Evolutionary conservation across 2,888 invertebrate species (phyloP), one percentile per base, ranked within the genome.

Genomic region (Sarcophaga caerulescens): DNA sequence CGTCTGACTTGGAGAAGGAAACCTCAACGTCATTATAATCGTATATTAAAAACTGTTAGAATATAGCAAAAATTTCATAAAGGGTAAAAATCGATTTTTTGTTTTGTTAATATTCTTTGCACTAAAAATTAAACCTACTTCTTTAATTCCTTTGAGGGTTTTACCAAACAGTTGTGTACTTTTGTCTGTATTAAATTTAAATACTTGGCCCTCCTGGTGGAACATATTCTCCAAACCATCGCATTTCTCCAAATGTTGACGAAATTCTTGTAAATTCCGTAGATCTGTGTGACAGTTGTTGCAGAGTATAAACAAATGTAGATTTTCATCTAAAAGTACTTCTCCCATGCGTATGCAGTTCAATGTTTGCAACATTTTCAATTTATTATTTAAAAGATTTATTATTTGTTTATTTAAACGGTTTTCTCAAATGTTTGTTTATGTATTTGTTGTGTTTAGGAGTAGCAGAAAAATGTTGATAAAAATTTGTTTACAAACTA

Each of bases 271-370:
- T 62, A 90, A 59, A 21, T 88, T 85, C 12, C 88, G 35, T 59
- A 88, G 90, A 23, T 90, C 90, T 1, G 88, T 87, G 23, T 90
- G 88, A 57, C 91, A 91, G 73, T 89, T 88, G 17, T 88, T 88
- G 73, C 91, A 91, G 0, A 92, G 86, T 62, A 90, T 74, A 44
- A 91, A 87, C 0, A 90, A 68, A 5, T 90, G 88, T 4, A 84
- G 84, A 45, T 91, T 90, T 63, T 92, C 90, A 70, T 92, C 91
- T 45, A 88, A 84, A 2, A 91, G 83, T 6, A 91, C 78, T 62
- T 90, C 90, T 5, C 90, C 91, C 74, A 91, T 88, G 25, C 89
- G 89, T 71, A 91, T 89, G 4, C 91, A 88, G 57, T 87, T 87
- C 70, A 87, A 66, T 17, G 88, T 66, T 84, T 87, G 82, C 69